A percentile compares a stretch with the other conserved stretches of the same genome.
Conservation (phyloP, 2,888 invertebrate species). For the Biston stratarius region DNA sequence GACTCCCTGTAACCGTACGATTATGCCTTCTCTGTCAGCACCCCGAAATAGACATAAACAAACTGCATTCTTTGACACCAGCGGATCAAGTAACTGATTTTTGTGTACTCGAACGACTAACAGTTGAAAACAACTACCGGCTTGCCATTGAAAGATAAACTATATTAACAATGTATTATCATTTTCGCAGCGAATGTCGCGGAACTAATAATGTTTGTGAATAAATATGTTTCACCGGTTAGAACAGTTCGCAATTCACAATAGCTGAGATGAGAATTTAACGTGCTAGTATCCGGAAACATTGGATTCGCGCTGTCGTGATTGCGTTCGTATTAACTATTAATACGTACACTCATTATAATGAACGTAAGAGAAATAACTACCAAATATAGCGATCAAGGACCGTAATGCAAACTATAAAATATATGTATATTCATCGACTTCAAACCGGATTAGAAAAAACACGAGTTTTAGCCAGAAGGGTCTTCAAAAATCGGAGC, state of each 20-base stretch:
- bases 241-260: constrained; percentile 36
- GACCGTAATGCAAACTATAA: not conserved
- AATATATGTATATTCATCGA: constrained; percentile 11
- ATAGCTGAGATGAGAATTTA: constrained; percentile 53
- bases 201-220: constrained; percentile 39
- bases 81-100: constrained; percentile 25
- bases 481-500: constrained; percentile 50
- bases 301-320: constrained; percentile 46
- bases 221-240: constrained; percentile 44
- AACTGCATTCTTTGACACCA: constrained; percentile 52
- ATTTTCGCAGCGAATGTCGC: constrained; percentile 20
- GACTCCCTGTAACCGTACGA: constrained; percentile 73
- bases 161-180: constrained; percentile 16
- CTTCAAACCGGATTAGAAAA: constrained; percentile 40
- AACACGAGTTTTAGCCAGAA: constrained; percentile 45
- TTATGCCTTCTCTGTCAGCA: constrained; percentile 78
- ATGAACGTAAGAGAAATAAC: constrained; percentile 20
- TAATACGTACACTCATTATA: constrained; percentile 29
- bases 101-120: constrained; percentile 1
- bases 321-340: constrained; percentile 47
- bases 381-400: constrained; percentile 15
- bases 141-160: constrained; percentile 16
- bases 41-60: constrained; percentile 77
- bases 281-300: constrained; percentile 49
- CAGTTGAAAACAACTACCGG: not conserved